Evolutionary conservation across 2,113 vertebrate species (phyloP).

Genomic region (Carollia perspicillata): DNA sequence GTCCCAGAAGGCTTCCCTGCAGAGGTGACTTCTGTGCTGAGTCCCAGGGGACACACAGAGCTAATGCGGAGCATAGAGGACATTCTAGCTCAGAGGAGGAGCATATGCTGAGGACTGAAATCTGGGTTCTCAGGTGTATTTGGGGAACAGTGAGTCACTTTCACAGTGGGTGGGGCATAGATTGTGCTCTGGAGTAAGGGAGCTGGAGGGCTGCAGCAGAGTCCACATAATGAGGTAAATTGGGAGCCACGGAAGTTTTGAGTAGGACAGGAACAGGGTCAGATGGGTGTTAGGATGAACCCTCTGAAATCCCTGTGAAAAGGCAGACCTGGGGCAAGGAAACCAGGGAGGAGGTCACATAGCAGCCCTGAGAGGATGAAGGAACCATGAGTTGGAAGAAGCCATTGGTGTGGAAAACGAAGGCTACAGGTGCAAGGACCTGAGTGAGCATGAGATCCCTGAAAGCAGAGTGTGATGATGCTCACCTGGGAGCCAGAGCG

Average conservation of each 20-base stretch:
- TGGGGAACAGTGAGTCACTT: not conserved
- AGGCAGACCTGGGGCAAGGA: not conserved
- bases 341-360: not conserved
- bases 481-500: not conserved
- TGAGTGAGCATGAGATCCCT: not conserved
- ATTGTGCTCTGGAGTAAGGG: not conserved
- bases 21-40: not conserved
- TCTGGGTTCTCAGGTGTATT: not conserved
- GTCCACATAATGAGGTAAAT: accelerated
- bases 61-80: not conserved
- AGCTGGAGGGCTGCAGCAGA: not conserved
- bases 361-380: not conserved
- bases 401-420: not conserved
- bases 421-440: not conserved
- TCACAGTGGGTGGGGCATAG: not conserved
- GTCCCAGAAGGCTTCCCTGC: not conserved
- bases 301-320: not conserved
- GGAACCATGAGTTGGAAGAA: not conserved
- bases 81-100: not conserved
- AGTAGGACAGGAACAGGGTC: not conserved
- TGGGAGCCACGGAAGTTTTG: not conserved
- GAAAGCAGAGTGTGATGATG: not conserved
- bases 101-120: not conserved
- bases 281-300: not conserved
- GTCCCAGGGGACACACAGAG: not conserved